Conservation (phyloP, 2,888 invertebrate species). For the Strigamia crassipes region DNA sequence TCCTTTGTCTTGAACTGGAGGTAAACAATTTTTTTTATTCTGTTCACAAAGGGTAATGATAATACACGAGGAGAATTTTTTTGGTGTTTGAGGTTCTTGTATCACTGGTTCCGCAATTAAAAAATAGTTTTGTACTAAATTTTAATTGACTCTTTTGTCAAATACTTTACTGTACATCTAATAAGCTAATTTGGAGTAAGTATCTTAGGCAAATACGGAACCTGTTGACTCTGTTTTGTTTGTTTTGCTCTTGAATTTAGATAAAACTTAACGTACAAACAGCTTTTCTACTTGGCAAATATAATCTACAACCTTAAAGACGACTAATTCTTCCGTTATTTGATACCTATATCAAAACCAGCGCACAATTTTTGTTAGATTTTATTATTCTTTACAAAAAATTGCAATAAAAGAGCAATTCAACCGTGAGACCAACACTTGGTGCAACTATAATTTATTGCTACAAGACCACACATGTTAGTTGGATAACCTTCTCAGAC, state of each 20-base stretch:
- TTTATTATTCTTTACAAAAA: not conserved
- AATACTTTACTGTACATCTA: not conserved
- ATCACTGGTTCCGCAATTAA: not conserved
- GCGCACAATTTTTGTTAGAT: not conserved
- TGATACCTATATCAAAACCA: not conserved
- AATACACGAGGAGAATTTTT: not conserved
- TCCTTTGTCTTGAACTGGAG: not conserved
- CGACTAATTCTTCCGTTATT: not conserved
- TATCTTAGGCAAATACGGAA: no score
- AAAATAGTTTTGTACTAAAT: not conserved
- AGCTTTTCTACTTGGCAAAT: not conserved
- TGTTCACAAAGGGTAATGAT: not conserved
- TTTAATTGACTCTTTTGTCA: not conserved
- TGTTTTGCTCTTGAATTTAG: no score
- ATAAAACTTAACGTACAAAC: no score
- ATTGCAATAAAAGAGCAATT: slow-evolving; percentile 38
- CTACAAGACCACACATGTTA: slow-evolving; percentile 40
- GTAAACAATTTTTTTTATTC: not conserved
- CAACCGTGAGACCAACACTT: not conserved
- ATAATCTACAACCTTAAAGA: not conserved
- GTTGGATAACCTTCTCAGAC: slow-evolving; percentile 40
- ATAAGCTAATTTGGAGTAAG: no score
- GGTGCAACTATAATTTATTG: slow-evolving; percentile 25
- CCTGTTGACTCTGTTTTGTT: no score
- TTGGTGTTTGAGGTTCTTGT: not conserved